These are phyloP conservation scores for Ammospiza caudacuta DNA, from an alignment of 2,113 vertebrate species.

Conservation along the genomic window DNA sequence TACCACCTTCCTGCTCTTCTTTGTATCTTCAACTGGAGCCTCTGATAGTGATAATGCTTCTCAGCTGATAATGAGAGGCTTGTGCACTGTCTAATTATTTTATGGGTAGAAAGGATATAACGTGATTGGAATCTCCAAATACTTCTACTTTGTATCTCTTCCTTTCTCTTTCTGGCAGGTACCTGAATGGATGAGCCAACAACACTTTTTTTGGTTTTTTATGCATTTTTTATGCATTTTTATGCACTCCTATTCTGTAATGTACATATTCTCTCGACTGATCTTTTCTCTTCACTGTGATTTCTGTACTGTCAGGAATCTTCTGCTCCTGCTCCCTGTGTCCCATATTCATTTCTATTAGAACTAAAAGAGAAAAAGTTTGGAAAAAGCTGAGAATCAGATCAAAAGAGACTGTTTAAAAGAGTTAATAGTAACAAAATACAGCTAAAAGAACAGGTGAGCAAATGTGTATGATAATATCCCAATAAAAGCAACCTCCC, in stretches of 20 bases:
- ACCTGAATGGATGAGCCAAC: background rate
- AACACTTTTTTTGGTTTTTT: background rate
- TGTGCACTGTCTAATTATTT: background rate
- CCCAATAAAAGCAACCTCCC: background rate
- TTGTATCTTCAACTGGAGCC: background rate
- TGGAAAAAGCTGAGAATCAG: background rate
- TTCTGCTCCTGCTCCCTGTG: background rate
- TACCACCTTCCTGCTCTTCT: background rate
- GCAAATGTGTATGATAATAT: background rate
- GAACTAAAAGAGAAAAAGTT: background rate
- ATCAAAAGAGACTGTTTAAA: background rate
- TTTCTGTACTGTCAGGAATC: background rate
- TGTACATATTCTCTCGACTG: background rate
- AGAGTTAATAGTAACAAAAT: background rate
- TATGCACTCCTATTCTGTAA: background rate
- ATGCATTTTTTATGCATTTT: background rate
- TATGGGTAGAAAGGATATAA: background rate
- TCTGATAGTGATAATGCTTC: background rate
- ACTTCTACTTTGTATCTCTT: background rate
- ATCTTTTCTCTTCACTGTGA: background rate
- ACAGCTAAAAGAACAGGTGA: background rate
- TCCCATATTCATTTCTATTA: background rate
- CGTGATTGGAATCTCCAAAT: background rate
- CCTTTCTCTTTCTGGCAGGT: background rate
- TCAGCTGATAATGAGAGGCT: background rate